Percentiles rank a stretch among this genome's conserved stretches.
Conservation (phyloP, 2,797 vertebrate species). For the Rhabdomys pumilio region DNA sequence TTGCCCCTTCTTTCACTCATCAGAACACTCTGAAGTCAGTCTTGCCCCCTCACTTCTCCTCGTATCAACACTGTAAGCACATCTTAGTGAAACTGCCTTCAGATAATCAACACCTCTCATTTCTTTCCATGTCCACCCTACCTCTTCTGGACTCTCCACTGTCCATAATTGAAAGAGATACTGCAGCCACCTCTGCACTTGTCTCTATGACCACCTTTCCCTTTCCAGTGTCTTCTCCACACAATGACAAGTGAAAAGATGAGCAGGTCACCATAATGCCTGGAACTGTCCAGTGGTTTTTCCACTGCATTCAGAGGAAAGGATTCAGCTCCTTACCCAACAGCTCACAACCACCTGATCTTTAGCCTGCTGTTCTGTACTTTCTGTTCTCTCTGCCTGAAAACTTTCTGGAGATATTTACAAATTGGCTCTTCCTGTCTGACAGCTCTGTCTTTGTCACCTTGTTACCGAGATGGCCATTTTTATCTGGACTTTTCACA, state of each 20-base stretch:
- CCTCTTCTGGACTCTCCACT: neutral
- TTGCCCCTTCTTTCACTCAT: neutral
- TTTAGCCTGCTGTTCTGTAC: neutral
- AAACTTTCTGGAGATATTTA: neutral
- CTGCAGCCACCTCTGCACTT: neutral
- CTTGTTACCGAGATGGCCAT: neutral
- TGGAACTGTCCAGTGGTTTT: neutral
- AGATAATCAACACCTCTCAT: neutral
- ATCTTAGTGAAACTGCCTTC: neutral
- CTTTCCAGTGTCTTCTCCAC: constrained; percentile 5
- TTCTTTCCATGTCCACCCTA: neutral
- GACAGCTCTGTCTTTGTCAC: neutral
- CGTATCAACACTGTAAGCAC: neutral
- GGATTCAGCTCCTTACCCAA: neutral
- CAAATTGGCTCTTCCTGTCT: neutral
- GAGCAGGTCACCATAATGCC: neutral
- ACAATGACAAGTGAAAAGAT: neutral
- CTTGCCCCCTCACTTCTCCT: neutral
- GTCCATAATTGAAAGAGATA: neutral
- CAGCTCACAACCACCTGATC: neutral
- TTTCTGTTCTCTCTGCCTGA: neutral
- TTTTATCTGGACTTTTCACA: neutral
- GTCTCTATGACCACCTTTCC: neutral
- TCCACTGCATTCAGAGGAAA: neutral
- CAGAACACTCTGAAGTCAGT: neutral